Conservation (phyloP, 2,888 invertebrate species). For the Sinodicranocentrus sp. region DNA sequence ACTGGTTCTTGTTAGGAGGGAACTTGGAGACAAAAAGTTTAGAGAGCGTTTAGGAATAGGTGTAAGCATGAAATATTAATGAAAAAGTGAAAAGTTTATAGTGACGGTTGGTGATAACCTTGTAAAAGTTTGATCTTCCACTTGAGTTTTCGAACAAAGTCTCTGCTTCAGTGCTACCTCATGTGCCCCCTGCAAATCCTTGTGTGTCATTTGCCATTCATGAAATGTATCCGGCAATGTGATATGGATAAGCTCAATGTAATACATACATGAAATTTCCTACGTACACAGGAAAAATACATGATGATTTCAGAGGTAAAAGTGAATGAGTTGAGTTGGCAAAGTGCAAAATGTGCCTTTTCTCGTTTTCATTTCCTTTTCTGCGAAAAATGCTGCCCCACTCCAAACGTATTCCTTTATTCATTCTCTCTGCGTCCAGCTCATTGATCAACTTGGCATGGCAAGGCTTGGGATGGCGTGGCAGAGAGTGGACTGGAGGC, state of each 20-base stretch:
- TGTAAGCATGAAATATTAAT: no score
- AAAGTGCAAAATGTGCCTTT: not conserved
- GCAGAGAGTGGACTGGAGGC: not conserved
- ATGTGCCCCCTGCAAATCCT: constrained; percentile 23
- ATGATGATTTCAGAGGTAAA: no score
- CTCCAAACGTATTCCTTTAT: not conserved
- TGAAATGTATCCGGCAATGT: constrained; percentile 14
- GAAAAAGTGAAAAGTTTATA: no score
- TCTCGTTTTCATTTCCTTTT: not conserved
- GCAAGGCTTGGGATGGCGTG: not conserved
- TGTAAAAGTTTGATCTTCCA: no score
- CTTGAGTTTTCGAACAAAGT: no score
- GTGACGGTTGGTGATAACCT: no score
- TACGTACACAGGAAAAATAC: not conserved
- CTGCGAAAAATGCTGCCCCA: no score
- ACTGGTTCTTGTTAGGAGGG: no score
- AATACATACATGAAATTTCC: not conserved
- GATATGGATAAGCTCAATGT: not conserved
- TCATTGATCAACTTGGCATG: constrained; percentile 31
- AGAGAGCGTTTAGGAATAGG: no score
- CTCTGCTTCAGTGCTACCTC: no score
- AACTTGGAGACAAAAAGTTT: no score
- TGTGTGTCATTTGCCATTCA: constrained; percentile 65
- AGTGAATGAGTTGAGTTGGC: not conserved
- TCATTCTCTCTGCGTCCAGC: constrained; percentile 23